Conservation (phyloP, 2,113 vertebrate genomes). For the Labeo rohita region DNA sequence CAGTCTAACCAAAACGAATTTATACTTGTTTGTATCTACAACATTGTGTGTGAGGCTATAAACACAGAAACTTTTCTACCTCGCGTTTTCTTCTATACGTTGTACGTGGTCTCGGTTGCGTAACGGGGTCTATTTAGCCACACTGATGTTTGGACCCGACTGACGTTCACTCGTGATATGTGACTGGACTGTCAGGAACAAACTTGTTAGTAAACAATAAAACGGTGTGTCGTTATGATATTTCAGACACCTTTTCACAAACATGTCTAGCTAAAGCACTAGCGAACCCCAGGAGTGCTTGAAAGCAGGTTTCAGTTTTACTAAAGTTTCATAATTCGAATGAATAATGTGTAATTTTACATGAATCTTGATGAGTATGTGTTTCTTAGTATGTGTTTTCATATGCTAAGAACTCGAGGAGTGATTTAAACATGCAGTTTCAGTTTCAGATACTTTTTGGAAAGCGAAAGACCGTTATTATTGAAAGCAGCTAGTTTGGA, state of each 20-base stretch:
- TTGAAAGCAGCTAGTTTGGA: background rate
- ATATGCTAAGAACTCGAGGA: background rate
- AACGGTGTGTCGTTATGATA: background rate
- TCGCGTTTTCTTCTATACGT: background rate
- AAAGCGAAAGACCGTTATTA: background rate
- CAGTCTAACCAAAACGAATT: background rate
- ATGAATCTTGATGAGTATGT: background rate
- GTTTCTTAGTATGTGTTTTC: background rate
- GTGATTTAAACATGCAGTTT: background rate
- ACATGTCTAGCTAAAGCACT: background rate
- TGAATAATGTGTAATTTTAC: background rate
- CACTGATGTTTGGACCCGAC: conserved; percentile 5
- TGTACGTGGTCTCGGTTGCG: conserved; percentile 32
- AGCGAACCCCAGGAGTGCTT: background rate
- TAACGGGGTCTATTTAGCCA: conserved; percentile 35
- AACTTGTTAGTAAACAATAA: background rate
- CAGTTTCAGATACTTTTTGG: background rate
- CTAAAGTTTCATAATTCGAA: background rate
- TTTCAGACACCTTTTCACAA: background rate
- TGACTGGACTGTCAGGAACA: background rate
- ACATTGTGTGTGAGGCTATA: background rate
- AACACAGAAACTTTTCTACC: background rate
- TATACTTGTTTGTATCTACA: background rate
- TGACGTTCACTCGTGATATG: conserved; percentile 10
- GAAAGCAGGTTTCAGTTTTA: background rate